Base-by-base conservation (phyloP, 2,797 vertebrate genomes). In the Microchirus variegatus region DNA sequence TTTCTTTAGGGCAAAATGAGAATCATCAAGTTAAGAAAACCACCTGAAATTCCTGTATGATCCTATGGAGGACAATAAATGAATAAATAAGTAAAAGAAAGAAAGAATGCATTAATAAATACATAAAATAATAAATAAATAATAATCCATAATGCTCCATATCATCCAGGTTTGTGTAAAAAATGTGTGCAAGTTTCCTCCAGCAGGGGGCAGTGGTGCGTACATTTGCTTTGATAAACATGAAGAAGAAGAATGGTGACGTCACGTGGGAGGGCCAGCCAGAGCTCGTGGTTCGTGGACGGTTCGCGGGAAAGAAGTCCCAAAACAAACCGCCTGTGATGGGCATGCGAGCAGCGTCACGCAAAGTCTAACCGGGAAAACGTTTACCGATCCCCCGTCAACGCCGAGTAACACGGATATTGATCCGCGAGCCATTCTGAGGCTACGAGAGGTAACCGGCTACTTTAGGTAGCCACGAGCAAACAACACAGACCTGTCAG, bases 301-400 rank as follows among this genome's bases (percentile, higher is more conserved):
- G 83, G 63, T 89, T 87, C 82, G 86, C 90, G 91, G 90, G 91
- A 91, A 91, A 31, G 31, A 88, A 64, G 55, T 86, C 80, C 22
- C 55, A 83, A 87, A 87, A 85, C 77, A 84, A 86, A 67, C 53
- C 44, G 19, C 19, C 17, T 10, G 38, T 5, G 50, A 12, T 16
- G 59, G 31, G 0, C 59, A 16, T 64, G 54, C 59, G 57, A 9
- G 42, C 44, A 3, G 37, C 16, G 16, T 17, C 43, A 8, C 17
- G 8, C 9, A 16, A 18, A 46, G 4, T 16, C 5, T 11, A 16
- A n/a, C 15, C 8, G 43, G 10, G 43, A 16, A n/a, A 15, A 42
- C 41, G 41, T 42, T 10, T 40, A 10, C 11, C n/a, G 52, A 19
- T 9, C 5, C 40, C 40, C 2, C 12, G 16, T 5, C 9, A 7